Evolutionary conservation across 2,888 invertebrate genomes (phyloP).

Genomic region (Electrophaes corylata): DNA sequence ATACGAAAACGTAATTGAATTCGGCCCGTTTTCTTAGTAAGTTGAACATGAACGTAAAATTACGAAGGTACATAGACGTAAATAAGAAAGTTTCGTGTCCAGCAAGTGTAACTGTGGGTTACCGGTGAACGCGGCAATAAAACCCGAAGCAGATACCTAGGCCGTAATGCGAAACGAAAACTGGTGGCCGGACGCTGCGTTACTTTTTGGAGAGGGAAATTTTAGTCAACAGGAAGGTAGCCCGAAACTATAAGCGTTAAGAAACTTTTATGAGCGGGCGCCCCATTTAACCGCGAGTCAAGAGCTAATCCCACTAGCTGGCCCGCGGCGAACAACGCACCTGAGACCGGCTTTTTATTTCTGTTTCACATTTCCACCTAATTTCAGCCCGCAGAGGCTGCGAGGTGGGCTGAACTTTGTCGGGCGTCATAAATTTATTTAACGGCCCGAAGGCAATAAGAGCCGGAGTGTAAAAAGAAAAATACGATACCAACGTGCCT

Average conservation of each 20-base stretch:
- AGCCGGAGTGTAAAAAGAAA: slow-evolving; percentile 84
- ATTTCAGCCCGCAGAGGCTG: slow-evolving; percentile 72
- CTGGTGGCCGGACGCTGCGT: slow-evolving; percentile 50
- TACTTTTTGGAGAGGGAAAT: slow-evolving; percentile 70
- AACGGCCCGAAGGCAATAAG: slow-evolving; percentile 84
- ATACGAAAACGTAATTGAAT: slow-evolving; percentile 70
- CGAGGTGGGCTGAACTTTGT: slow-evolving; percentile 82
- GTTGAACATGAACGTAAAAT: slow-evolving; percentile 39
- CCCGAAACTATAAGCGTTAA: slow-evolving; percentile 77
- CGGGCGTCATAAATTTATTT: slow-evolving; percentile 84
- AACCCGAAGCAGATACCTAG: slow-evolving; percentile 59
- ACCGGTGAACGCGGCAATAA: slow-evolving; percentile 48
- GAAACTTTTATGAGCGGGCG: slow-evolving; percentile 79
- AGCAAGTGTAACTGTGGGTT: slow-evolving; percentile 45
- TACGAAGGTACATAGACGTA: slow-evolving; percentile 50
- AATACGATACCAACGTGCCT: slow-evolving; percentile 85
- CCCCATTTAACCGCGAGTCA: slow-evolving; percentile 78
- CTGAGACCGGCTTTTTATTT: slow-evolving; percentile 80
- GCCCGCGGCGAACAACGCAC: slow-evolving; percentile 66
- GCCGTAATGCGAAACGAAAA: slow-evolving; percentile 64
- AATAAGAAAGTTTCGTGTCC: slow-evolving; percentile 66
- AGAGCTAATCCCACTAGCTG: slow-evolving; percentile 75
- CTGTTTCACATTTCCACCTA: slow-evolving; percentile 79
- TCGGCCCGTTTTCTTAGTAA: slow-evolving; percentile 49
- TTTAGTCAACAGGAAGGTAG: slow-evolving; percentile 67